Evolutionary conservation across 2,797 vertebrate genomes (phyloP), one percentile per base, ranked within the genome.

Genomic region (Garrulus glandarius): DNA sequence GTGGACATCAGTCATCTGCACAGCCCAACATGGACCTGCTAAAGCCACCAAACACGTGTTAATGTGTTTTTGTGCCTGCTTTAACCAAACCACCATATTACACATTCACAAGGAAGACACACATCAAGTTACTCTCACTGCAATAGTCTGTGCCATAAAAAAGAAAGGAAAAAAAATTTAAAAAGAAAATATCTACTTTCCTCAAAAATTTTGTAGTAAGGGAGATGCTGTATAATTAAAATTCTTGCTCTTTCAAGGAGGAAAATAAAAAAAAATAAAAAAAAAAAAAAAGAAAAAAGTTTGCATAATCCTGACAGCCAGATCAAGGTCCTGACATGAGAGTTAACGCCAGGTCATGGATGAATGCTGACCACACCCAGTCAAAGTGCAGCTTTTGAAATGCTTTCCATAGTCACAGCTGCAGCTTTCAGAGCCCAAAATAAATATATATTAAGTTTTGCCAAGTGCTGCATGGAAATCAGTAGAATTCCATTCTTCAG

Each of bases 191-290:
- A 22, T 61, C 11, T 5, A 11, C 17, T 82, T 81, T 64, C 29
- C 20, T 88, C 41, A 56, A 55, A 53, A 46, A 13, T 2, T 24
- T 59, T 29, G 68, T 2, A 60, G 19, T 3, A 46, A 93, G 11
- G 52, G 13, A 92, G 22, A 92, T 15, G 24, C 6, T 1, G 0
- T 39, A 8, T 5, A 64, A 85, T 34, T 67, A 39, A 63, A 93
- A 80, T 19, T 34, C 16, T 41, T 61, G 23, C 49, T 41, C 20
- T 61, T 8, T 57, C 15, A 63, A 16, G 11, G 13, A n/a, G 5
- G 8, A 15, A 49, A 70, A n/a, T n/a, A n/a, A n/a, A n/a, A 30
- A 1, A 19, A 34, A 13, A 34, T 2, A 24, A 37, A 5, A 0
- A 9, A 27, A 37, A 5, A 0, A 11, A 16, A 9, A 10, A 3